A percentile compares a stretch with the other conserved stretches of the same genome.
Conservation (phyloP, 2,888 invertebrate species). For the Plagodis pulveraria region DNA sequence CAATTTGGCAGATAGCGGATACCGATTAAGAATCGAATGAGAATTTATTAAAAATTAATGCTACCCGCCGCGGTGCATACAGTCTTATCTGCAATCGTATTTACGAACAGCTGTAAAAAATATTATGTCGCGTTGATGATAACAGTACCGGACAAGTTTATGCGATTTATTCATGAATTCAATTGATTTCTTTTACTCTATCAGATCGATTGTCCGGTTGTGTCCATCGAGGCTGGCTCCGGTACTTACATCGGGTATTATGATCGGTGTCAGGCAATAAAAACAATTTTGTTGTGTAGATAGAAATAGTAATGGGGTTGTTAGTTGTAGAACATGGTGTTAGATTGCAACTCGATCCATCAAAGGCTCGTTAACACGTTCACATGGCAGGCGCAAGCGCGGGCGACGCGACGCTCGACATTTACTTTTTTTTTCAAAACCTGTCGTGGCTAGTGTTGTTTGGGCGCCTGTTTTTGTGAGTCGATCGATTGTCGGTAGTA, state of each 20-base stretch:
- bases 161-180: constrained; percentile 79
- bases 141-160: constrained; percentile 66
- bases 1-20: constrained; percentile 74
- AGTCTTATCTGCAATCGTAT: constrained; percentile 58
- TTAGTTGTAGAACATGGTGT: constrained; percentile 56
- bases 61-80: constrained; percentile 45
- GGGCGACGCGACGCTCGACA: constrained; percentile 35
- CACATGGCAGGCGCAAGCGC: constrained; percentile 44
- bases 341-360: constrained; percentile 75
- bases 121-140: constrained; percentile 71
- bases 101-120: constrained; percentile 68
- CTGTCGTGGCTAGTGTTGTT: constrained; percentile 64
- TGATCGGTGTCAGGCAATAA: constrained; percentile 55
- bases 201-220: constrained; percentile 50
- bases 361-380: constrained; percentile 79
- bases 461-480: constrained; percentile 69
- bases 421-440: constrained; percentile 61
- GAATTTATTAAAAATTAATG: constrained; percentile 73
- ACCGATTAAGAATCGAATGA: constrained; percentile 66
- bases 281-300: constrained; percentile 55
- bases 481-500: constrained; percentile 78
- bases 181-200: constrained; percentile 72
- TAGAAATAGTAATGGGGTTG: constrained; percentile 56
- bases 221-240: constrained; percentile 8
- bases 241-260: constrained; percentile 41